phyloP scores from a whole-genome alignment of 2,888 invertebrate genomes.

The Ophioninae sp. region DNA sequence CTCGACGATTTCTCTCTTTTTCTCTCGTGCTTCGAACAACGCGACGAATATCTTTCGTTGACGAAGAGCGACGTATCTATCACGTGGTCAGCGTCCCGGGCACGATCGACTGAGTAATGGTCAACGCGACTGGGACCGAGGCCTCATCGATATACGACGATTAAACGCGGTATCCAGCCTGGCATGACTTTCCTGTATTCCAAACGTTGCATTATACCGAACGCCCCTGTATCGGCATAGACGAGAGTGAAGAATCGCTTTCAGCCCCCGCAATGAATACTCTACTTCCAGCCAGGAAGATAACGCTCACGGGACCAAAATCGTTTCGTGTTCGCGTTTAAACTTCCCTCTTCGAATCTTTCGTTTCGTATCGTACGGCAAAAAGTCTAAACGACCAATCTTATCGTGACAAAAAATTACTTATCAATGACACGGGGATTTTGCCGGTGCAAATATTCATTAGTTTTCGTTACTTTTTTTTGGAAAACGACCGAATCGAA shows the following conservation, averaged over 20 bases:
- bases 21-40: slow-evolving; percentile 32
- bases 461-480: not conserved
- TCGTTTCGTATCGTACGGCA: not conserved
- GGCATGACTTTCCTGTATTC: slow-evolving; percentile 24
- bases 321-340: not conserved
- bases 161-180: slow-evolving; percentile 40
- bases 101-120: slow-evolving; percentile 42
- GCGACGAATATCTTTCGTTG: slow-evolving; percentile 64
- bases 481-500: too few relatives aligned
- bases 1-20: slow-evolving; percentile 6
- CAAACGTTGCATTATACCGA: not conserved
- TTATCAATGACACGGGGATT: not conserved
- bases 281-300: not conserved
- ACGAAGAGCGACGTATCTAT: slow-evolving; percentile 65
- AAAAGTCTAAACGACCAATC: not conserved
- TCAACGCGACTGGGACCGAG: slow-evolving; percentile 16
- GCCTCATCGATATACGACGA: slow-evolving; percentile 49
- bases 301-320: not conserved
- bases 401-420: not conserved
- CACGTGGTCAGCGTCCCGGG: slow-evolving; percentile 50
- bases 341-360: not conserved
- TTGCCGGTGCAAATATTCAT: not conserved
- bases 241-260: slow-evolving; percentile 35
- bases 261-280: slow-evolving; percentile 14
- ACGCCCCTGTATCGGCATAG: slow-evolving; percentile 5